Percentiles rank a stretch among this genome's conserved stretches.
These are phyloP conservation scores for Antechinus stuartii DNA, from an alignment of 2,113 vertebrate genomes.

Conservation along the genomic window DNA sequence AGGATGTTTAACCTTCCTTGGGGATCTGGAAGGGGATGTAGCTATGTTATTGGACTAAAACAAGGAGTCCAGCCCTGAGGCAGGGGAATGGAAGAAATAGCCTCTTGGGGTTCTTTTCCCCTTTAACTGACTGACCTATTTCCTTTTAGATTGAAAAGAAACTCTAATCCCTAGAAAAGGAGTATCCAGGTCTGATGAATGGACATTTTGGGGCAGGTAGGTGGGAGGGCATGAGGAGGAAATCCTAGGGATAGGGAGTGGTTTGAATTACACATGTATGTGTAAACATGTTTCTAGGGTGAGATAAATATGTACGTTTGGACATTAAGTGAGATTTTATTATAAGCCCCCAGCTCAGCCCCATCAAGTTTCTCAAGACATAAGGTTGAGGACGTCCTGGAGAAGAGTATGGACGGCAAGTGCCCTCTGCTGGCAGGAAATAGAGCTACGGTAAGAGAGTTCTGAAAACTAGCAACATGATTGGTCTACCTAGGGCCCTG, in stretches of 20 bases:
- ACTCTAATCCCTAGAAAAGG: neutral
- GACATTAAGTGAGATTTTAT: neutral
- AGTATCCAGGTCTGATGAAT: neutral
- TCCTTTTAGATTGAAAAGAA: neutral
- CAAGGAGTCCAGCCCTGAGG: neutral
- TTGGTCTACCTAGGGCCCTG: neutral
- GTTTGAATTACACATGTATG: neutral
- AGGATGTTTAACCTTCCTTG: neutral
- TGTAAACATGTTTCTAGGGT: neutral
- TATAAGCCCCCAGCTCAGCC: neutral
- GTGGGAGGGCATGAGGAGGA: neutral
- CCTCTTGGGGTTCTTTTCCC: neutral
- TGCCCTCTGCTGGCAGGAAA: constrained; percentile 67
- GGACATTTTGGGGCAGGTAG: neutral
- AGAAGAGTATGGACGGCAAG: neutral
- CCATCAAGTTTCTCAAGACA: neutral
- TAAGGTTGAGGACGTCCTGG: neutral
- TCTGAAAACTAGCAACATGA: neutral
- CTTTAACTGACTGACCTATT: constrained; percentile 6
- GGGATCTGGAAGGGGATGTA: neutral
- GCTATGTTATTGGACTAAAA: neutral
- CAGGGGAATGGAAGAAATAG: neutral
- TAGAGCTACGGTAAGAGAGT: neutral
- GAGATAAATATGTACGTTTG: neutral
- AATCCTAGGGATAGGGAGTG: neutral